Conservation (phyloP, 2,888 invertebrate genomes). For the Palloptera scutellata region DNA sequence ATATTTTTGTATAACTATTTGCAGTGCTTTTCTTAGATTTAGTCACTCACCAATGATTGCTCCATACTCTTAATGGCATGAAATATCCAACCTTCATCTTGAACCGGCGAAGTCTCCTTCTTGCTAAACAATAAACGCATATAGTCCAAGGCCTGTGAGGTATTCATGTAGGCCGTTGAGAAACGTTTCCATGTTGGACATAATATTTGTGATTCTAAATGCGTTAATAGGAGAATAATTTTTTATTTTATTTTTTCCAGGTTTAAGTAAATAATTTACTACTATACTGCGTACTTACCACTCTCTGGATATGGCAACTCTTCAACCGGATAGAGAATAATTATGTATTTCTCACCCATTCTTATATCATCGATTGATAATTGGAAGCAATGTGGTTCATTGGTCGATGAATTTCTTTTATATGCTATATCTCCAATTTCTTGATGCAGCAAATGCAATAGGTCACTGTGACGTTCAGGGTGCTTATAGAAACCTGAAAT, state of each 20-base stretch:
- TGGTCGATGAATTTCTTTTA: slow-evolving; percentile 40
- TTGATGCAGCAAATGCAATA: slow-evolving; percentile 66
- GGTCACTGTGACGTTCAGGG: slow-evolving; percentile 64
- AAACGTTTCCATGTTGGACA: slow-evolving; percentile 60
- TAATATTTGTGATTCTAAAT: slow-evolving; percentile 53
- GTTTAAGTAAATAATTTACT: background rate
- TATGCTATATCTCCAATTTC: slow-evolving; percentile 67
- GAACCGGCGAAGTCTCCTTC: slow-evolving; percentile 53
- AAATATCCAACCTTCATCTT: slow-evolving; percentile 60
- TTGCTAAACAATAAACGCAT: slow-evolving; percentile 59
- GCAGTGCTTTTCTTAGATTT: background rate
- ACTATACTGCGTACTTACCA: slow-evolving; percentile 56
- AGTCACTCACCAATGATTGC: slow-evolving; percentile 48
- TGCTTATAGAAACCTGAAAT: slow-evolving; percentile 58
- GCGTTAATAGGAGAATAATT: background rate
- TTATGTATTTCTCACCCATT: slow-evolving; percentile 66
- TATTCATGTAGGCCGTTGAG: slow-evolving; percentile 57
- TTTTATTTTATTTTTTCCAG: slow-evolving; percentile 45
- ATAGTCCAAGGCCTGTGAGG: slow-evolving; percentile 54
- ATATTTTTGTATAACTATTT: background rate
- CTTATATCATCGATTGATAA: slow-evolving; percentile 70
- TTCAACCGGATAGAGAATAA: slow-evolving; percentile 68
- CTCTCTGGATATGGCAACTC: slow-evolving; percentile 58
- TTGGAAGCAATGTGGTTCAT: slow-evolving; percentile 55
- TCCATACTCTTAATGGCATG: slow-evolving; percentile 57